Evolutionary conservation across 2,797 vertebrate species (phyloP).

Genomic region (Eulemur albifrons): DNA sequence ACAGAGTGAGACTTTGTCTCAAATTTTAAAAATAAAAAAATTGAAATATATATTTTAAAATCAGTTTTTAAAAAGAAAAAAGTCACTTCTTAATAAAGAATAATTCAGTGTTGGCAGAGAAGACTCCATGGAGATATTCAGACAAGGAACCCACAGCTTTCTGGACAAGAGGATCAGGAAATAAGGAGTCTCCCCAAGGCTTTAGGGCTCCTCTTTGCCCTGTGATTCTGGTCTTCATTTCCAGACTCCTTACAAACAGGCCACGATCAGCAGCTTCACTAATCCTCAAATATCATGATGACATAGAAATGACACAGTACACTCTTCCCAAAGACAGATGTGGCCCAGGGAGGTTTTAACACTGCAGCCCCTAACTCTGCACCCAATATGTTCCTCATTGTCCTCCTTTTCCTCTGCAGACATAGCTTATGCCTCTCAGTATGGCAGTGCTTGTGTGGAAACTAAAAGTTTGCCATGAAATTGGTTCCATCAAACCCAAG

Average conservation of each 20-base stretch:
- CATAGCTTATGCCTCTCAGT: background rate
- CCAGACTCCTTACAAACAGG: background rate
- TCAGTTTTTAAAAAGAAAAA: background rate
- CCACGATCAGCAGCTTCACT: background rate
- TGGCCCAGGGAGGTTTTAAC: background rate
- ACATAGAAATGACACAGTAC: background rate
- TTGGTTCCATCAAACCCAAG: background rate
- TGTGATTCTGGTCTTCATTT: background rate
- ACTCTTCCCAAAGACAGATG: background rate
- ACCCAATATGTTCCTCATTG: background rate
- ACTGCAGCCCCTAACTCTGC: background rate
- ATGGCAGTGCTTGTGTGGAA: background rate
- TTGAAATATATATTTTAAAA: background rate
- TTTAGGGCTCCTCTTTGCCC: background rate
- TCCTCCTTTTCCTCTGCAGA: background rate
- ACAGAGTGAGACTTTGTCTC: background rate
- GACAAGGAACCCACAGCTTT: background rate
- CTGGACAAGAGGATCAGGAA: background rate
- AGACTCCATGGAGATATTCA: background rate
- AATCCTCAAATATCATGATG: background rate
- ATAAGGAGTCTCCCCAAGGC: background rate
- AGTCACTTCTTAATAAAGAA: background rate
- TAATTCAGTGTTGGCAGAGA: background rate
- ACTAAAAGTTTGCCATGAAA: background rate
- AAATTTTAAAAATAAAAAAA: slow-evolving; percentile 34